Conservation (phyloP, 37 sponge, comb jelly and placozoan species). For the Tethya wilhelma region DNA sequence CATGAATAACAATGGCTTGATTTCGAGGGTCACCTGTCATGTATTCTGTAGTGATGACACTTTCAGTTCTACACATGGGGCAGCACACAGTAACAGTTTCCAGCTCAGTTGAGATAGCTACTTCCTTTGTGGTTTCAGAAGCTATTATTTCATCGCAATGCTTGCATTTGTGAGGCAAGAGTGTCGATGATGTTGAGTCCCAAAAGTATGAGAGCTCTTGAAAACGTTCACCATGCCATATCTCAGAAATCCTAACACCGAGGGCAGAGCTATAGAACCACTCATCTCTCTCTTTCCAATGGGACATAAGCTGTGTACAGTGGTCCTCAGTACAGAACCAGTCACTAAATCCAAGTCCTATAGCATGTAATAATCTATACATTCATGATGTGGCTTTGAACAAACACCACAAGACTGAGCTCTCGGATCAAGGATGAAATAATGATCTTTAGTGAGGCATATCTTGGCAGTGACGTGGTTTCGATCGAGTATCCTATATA, state of each 20-base stretch:
- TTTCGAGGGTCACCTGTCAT: constrained; percentile 13
- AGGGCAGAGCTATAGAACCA: background rate
- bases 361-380: constrained; percentile 18
- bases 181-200: background rate
- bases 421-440: background rate
- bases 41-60: background rate
- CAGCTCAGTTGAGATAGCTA: background rate
- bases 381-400: background rate
- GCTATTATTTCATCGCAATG: background rate
- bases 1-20: constrained; percentile 22
- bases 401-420: background rate
- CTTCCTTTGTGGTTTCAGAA: background rate
- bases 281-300: constrained; percentile 2
- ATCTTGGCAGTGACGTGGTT: constrained; percentile 15
- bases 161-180: constrained; percentile 14
- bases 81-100: background rate
- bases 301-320: background rate
- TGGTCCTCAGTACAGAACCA: constrained; percentile 1
- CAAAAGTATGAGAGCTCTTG: constrained; percentile 13
- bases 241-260: background rate
- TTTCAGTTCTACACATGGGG: background rate
- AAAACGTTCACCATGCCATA: constrained; percentile 19
- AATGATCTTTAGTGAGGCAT: background rate
- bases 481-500: background rate
- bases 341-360: constrained; percentile 6